These are phyloP conservation scores for Apocheima hispidaria DNA, from an alignment of 2,888 invertebrate genomes.

Conservation along the genomic window DNA sequence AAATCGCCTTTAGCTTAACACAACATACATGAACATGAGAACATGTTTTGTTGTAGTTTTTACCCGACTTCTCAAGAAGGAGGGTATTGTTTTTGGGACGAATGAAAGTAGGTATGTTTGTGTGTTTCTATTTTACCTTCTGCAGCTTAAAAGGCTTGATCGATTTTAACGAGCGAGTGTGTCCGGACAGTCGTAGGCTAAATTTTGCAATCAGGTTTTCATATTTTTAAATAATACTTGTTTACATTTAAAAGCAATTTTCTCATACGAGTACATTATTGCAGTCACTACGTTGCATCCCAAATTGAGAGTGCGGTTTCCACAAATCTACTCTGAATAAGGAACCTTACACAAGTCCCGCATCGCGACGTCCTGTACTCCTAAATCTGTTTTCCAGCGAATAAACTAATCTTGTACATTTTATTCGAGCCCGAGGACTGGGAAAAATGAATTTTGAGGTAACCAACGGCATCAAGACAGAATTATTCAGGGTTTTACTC, in stretches of 20 bases:
- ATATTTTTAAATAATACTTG: too few species aligned
- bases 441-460: constrained; percentile 74
- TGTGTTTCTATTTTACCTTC: too few species aligned
- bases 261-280: neutral
- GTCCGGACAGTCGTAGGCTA: too few species aligned
- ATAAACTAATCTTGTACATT: constrained; percentile 71
- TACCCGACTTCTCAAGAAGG: too few species aligned
- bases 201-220: too few species aligned
- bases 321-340: constrained; percentile 4
- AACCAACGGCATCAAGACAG: constrained; percentile 61
- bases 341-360: constrained; percentile 2
- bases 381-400: constrained; percentile 41
- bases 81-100: too few species aligned
- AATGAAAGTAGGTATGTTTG: too few species aligned
- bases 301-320: constrained; percentile 6
- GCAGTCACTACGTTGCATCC: constrained; percentile 1
- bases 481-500: constrained; percentile 63
- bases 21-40: too few species aligned
- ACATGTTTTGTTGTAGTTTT: too few species aligned
- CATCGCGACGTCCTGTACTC: neutral
- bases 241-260: neutral
- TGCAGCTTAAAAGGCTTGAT: too few species aligned
- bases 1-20: too few species aligned
- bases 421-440: constrained; percentile 60
- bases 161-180: too few species aligned